Base-by-base conservation (phyloP, 2,888 invertebrate species). In the Epinotia nisella region DNA sequence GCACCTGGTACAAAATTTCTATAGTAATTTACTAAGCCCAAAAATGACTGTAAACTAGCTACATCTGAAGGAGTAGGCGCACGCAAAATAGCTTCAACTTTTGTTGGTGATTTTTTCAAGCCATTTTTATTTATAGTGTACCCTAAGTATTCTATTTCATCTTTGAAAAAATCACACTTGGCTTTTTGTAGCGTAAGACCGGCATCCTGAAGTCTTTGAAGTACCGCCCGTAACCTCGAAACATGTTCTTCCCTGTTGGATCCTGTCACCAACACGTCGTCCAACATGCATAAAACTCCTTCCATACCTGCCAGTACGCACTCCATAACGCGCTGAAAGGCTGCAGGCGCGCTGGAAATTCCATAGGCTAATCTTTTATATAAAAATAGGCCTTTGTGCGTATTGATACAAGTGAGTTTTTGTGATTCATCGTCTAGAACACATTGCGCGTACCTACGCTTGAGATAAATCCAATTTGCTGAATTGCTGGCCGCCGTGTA, bases 121-220 rank as follows among this genome's bases (percentile, higher is more conserved):
- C 39, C 39, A 9, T 39, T 7, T 39, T 39, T 39, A 39, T 39
- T 39, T 39, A 39, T 39, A 39, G 9, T 39, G 10, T 39, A 39
- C 39, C 7, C 24, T 24, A 24, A 24, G 24, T 24, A 24, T 24
- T 24, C 24, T 24, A 24, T 24, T 24, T 24, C 24, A 24, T 24
- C 24, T 24, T 24, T 24, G 24, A 24, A 24, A 24, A 24, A 24
- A 24, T 24, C 24, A 24, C 24, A 24, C 24, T 24, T 24, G 24
- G 24, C 24, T 24, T 24, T 24, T 24, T 24, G 24, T 24, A 24
- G 24, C 4, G 24, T 24, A 24, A 24, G 24, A 24, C 78, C 78
- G 0, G 78, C 76, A 15, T 78, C 74, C 24, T 73, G 64, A 65
- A 80, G 65, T 0, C 78, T 49, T 24, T 70, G 49, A 1, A 80